Base-by-base conservation (phyloP, 2,888 invertebrate species). In the Yponomeuta cagnagella region DNA sequence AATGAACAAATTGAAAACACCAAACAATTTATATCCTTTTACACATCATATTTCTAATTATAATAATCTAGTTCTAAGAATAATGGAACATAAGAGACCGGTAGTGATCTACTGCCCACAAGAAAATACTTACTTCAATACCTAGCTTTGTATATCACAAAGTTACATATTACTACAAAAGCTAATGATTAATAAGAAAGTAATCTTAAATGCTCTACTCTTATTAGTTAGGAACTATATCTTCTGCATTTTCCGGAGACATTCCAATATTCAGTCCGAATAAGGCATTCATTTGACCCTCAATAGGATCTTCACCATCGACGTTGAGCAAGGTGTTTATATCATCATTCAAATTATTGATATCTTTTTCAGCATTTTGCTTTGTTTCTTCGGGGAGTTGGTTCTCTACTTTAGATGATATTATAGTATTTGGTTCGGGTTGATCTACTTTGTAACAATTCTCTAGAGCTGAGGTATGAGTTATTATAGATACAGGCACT, bases 401-500 rank as follows among this genome's bases (percentile, higher is more conserved):
- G 1, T 15, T 58, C 52, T 12, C 52, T 12, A 12, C 1, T 15
- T 15, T 15, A 15, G 52, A 12, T 2, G 52, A 58, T 58, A 58
- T 58, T 15, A 58, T 2, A 8, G 8, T 43, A 58, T 58, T 58
- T 58, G 52, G 52, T 58, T 58, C 69, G 33, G 72, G 10, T 70
- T 71, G 74, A 23, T 74, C 72, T 10, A 73, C 43, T 73, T 70
- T 71, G 72, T 72, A 65, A 73, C 73, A 68, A 71, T 69, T 72
- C 8, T 75, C 72, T 67, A 74, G 69, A n/a, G 52, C 58, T 10
- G 70, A 71, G 10, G 72, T 68, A 58, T 73, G 73, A 30, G 74
- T 71, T 70, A 74, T 74, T 23, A 74, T 73, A 10, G 74, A 73
- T 9, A 74, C 73, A 64, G 73, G 69, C 65, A 73, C 70, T 23